phyloP scores from a whole-genome alignment of 2,888 invertebrate species.

The Norana najaformis region DNA sequence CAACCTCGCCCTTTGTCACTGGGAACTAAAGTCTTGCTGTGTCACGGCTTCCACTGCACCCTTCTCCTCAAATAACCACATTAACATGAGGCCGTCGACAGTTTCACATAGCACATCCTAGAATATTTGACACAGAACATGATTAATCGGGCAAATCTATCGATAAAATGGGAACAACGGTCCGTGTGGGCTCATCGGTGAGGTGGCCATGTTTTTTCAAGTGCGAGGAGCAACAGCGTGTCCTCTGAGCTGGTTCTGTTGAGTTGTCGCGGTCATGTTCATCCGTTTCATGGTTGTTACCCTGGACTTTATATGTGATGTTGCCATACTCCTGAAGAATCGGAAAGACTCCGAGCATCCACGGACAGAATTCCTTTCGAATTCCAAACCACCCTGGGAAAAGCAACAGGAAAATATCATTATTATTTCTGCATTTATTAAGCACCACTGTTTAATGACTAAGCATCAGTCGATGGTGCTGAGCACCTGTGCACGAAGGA shows the following conservation, averaged over 20 bases:
- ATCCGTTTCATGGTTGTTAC: slow-evolving; percentile 4
- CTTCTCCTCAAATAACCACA: not conserved
- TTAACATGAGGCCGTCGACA: not conserved
- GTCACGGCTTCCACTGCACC: not conserved
- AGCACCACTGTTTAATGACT: too few species aligned
- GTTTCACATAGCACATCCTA: not conserved
- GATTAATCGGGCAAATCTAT: slow-evolving; percentile 42
- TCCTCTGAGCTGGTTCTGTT: not conserved
- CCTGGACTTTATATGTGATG: slow-evolving; percentile 76
- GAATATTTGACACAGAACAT: not conserved
- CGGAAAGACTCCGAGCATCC: slow-evolving; percentile 90
- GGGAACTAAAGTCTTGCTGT: not conserved
- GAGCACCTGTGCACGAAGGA: too few species aligned
- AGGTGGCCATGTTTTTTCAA: slow-evolving; percentile 16
- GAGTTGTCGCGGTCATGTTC: slow-evolving; percentile 27
- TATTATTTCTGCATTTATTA: too few species aligned
- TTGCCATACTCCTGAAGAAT: slow-evolving; percentile 96
- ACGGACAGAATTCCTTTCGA: slow-evolving; percentile 94
- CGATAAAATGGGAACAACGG: slow-evolving; percentile 37
- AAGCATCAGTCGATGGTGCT: too few species aligned
- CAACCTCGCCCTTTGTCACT: not conserved
- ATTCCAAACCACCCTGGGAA: slow-evolving; percentile 97
- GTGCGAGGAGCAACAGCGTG: not conserved
- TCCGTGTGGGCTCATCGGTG: slow-evolving; percentile 32
- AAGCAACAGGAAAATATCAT: slow-evolving; percentile 26